Base-by-base conservation (phyloP, 2,113 vertebrate species). In the Prochilodus magdalenae region DNA sequence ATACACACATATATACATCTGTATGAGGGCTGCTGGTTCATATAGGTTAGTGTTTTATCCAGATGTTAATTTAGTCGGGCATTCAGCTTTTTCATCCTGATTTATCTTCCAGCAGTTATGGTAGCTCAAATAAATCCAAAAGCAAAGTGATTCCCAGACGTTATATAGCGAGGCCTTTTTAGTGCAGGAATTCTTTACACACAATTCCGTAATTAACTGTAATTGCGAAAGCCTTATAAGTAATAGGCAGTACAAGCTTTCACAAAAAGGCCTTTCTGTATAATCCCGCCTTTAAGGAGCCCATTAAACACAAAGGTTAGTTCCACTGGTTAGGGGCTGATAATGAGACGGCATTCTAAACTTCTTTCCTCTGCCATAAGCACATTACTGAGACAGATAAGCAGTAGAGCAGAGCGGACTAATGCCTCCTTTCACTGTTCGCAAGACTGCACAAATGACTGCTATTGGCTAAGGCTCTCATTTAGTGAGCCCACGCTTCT, bases 351-450 rank as follows among this genome's bases (percentile, higher is more conserved):
- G 63, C 49, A 57, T 33, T 55, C 53, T 78, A 47, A 78, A 69
- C 63, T 36, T 78, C 8, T 60, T 60, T 26, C 63, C 49, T 18
- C 49, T 78, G 76, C 63, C n/a, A 78, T 78, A 77, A 77, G 65
- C 75, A 66, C 62, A 66, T 66, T 77, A 77, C 75, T 49, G 29
- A 77, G 53, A 55, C 36, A 57, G 76, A 69, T 69, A 67, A 78
- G 76, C 76, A 69, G 55, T 55, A 57, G 49, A 18, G 65, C 76
- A 78, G 27, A 69, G 63, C 20, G 51, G 22, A 55, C 20, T 26
- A 78, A 78, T 78, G 47, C 29, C 29, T 36, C 15, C 20, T 77
- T 53, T 67, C 22, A 33, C 60, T 51, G 44, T 36, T 5, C 51
- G 36, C 36, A 63, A 44, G 57, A 63, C 30, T 36, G 20, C 53